Conservation (phyloP, 2,113 vertebrate species). For the Malurus elegans region DNA sequence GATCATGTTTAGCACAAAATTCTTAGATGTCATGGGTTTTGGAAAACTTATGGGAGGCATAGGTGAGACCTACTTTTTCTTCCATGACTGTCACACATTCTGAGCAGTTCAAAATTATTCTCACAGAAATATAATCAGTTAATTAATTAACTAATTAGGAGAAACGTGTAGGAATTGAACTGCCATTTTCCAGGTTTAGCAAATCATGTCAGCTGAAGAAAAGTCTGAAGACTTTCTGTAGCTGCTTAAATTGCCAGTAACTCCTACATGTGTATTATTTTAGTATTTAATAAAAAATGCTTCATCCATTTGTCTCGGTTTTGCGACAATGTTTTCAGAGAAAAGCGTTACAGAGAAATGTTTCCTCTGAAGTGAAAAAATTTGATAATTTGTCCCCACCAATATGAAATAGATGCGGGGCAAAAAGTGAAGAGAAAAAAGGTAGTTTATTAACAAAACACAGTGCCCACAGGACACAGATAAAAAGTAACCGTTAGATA, state of each 20-base stretch:
- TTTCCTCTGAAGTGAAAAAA: no score
- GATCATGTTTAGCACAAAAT: not conserved
- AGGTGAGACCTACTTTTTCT: not conserved
- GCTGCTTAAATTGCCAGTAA: not conserved
- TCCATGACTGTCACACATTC: not conserved
- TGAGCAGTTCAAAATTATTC: not conserved
- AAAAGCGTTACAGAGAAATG: no score
- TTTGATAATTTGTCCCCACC: no score
- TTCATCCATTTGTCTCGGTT: not conserved
- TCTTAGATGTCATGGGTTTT: not conserved
- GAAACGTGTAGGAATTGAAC: not conserved
- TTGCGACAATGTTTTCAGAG: no score
- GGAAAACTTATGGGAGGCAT: not conserved
- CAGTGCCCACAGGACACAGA: no score
- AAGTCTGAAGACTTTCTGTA: not conserved
- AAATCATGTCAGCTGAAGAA: not conserved
- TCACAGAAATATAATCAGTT: not conserved
- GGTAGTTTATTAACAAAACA: no score
- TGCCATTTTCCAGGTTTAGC: not conserved
- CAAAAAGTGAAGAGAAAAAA: no score
- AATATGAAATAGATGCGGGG: no score
- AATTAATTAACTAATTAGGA: not conserved
- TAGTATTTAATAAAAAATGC: not conserved
- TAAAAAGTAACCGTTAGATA: no score
- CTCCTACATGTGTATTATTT: not conserved